Evolutionary conservation across 1,140 invertebrate species (phyloP).

Genomic region (Mylabris phalerata): DNA sequence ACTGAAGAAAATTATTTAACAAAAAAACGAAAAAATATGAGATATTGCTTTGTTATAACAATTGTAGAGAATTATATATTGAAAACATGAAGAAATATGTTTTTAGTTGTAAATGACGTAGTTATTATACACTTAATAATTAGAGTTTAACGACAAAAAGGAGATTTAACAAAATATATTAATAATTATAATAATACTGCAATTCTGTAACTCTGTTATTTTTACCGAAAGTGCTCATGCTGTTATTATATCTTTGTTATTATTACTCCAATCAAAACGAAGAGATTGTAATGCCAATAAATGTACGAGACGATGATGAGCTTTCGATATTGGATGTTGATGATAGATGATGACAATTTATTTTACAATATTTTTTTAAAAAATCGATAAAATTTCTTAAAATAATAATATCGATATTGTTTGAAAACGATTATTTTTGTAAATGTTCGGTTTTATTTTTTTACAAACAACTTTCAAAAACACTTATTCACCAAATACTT

Average conservation of each 20-base stretch:
- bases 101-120: slow-evolving; percentile 30
- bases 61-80: slow-evolving; percentile 25
- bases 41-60: slow-evolving; percentile 34
- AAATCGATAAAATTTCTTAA: no score
- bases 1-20: slow-evolving; percentile 24
- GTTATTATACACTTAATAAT: slow-evolving; percentile 17
- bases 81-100: slow-evolving; percentile 15
- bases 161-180: neutral
- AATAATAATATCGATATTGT: no score
- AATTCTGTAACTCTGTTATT: slow-evolving; percentile 38
- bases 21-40: neutral
- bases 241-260: slow-evolving; percentile 42
- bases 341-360: no score
- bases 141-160: slow-evolving; percentile 3
- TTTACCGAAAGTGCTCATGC: slow-evolving; percentile 60
- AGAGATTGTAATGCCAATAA: no score
- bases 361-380: no score
- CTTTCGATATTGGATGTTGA: no score
- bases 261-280: slow-evolving; percentile 14
- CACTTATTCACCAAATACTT: no score
- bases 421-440: no score
- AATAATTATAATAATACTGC: slow-evolving; percentile 13
- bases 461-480: no score
- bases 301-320: no score
- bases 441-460: no score